phyloP scores from a whole-genome alignment of 2,888 invertebrate species.

The Drosophila putrida region DNA sequence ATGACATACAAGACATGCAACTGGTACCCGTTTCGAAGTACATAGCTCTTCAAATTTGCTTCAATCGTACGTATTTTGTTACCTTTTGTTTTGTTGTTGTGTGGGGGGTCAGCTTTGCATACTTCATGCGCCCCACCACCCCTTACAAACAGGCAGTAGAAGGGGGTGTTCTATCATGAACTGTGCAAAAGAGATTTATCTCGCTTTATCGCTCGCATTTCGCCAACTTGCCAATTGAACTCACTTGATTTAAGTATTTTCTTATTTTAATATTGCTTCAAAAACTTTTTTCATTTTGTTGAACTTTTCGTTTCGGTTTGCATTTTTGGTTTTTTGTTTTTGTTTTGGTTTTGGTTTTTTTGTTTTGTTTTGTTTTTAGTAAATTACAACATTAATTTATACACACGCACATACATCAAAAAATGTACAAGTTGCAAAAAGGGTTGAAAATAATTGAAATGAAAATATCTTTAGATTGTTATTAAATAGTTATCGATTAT shows the following conservation, averaged over 20 bases:
- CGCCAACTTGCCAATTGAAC: slow-evolving; percentile 83
- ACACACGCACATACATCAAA: slow-evolving; percentile 69
- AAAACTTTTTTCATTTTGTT: slow-evolving; percentile 78
- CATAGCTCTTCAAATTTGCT: neutral
- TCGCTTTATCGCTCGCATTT: slow-evolving; percentile 39
- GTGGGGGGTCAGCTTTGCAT: slow-evolving; percentile 46
- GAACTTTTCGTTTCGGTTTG: slow-evolving; percentile 62
- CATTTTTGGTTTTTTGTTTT: slow-evolving; percentile 43
- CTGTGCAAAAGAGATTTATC: slow-evolving; percentile 43
- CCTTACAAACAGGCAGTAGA: neutral
- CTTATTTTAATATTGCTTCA: slow-evolving; percentile 37
- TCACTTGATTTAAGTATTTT: slow-evolving; percentile 68
- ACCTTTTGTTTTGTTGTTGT: slow-evolving; percentile 20
- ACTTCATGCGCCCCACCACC: slow-evolving; percentile 39
- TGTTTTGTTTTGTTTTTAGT: slow-evolving; percentile 46
- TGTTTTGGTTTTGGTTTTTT: slow-evolving; percentile 45
- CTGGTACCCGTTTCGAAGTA: slow-evolving; percentile 39
- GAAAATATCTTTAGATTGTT: slow-evolving; percentile 45
- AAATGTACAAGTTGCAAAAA: slow-evolving; percentile 74
- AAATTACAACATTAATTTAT: slow-evolving; percentile 82
- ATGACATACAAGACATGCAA: slow-evolving; percentile 49
- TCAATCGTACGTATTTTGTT: slow-evolving; percentile 20
- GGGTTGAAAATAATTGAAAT: slow-evolving; percentile 65
- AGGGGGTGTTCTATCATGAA: slow-evolving; percentile 37
- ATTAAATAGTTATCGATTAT: slow-evolving; percentile 55